Percentiles rank a stretch among this genome's conserved stretches.
Evolutionary conservation across 1,140 invertebrate species (phyloP).

Genomic region (Drosophila eugracilis): DNA sequence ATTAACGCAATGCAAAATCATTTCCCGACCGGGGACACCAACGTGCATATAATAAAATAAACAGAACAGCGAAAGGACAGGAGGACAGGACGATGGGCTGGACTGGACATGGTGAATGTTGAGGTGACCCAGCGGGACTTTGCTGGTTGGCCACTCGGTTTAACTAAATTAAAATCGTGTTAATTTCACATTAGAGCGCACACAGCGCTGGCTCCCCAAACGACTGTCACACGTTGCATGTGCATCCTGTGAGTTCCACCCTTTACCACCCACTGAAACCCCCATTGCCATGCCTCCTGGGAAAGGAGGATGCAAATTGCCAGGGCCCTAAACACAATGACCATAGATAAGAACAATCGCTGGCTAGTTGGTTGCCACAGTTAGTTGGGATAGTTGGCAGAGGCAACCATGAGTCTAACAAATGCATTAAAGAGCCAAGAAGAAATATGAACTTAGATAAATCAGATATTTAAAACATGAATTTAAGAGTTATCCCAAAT

Average conservation of each 20-base stretch:
- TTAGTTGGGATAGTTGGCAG: conserved; percentile 7
- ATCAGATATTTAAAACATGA: not conserved
- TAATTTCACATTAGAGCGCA: conserved; percentile 83
- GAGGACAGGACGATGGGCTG: conserved; percentile 1
- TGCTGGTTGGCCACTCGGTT: conserved; percentile 75
- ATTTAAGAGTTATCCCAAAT: not conserved
- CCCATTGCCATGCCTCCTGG: conserved; percentile 5
- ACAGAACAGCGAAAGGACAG: conserved; percentile 25
- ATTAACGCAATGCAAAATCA: conserved; percentile 70
- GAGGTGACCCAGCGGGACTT: conserved; percentile 37
- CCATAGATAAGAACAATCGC: conserved; percentile 62
- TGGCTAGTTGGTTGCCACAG: conserved; percentile 4
- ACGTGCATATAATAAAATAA: conserved; percentile 74
- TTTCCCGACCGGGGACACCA: conserved; percentile 49
- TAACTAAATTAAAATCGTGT: conserved; percentile 83
- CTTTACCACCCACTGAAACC: not conserved
- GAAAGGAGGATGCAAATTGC: conserved; percentile 66
- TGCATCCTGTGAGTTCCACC: conserved; percentile 1
- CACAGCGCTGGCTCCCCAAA: conserved; percentile 60
- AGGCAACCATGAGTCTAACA: too few relatives aligned
- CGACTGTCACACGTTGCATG: conserved; percentile 59
- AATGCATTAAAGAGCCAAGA: not conserved
- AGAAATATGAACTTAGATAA: not conserved
- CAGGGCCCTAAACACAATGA: conserved; percentile 57
- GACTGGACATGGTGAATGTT: not conserved